Evolutionary conservation across 2,888 invertebrate genomes (phyloP).

Genomic region (Pharmacophagus antenor): DNA sequence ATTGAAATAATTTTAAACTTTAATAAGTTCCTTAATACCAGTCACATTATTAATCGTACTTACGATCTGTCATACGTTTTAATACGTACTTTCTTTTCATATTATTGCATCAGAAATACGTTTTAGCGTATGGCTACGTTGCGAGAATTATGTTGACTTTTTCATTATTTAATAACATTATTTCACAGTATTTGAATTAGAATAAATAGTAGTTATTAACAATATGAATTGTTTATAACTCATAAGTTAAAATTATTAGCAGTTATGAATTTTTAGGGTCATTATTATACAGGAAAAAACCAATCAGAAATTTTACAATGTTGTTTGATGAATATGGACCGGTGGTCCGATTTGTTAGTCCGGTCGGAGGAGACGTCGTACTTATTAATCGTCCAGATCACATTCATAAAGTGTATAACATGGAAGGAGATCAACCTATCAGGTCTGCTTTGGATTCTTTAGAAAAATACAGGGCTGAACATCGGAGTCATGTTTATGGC

Average conservation of each 20-base stretch:
- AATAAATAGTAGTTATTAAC: too few species aligned
- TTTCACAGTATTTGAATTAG: not conserved
- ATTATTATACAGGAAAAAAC: conserved; percentile 51
- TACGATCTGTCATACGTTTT: not conserved
- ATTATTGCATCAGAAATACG: not conserved
- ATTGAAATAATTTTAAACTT: not conserved
- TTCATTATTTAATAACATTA: not conserved
- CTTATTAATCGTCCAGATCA: conserved; percentile 84
- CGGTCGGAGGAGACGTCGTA: conserved; percentile 83
- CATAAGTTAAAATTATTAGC: too few species aligned
- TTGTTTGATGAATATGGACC: conserved; percentile 82
- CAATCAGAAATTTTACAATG: conserved; percentile 53
- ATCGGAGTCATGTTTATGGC: conserved; percentile 75
- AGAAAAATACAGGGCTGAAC: conserved; percentile 82
- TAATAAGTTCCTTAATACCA: not conserved
- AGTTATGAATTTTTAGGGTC: conserved; percentile 45
- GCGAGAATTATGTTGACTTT: not conserved
- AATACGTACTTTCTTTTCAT: not conserved
- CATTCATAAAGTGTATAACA: conserved; percentile 81
- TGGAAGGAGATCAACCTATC: conserved; percentile 82
- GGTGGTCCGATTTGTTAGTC: conserved; percentile 83
- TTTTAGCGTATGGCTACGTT: too few species aligned
- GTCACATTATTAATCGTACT: not conserved
- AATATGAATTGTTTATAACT: too few species aligned
- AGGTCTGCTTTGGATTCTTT: conserved; percentile 83